Conservation (phyloP, 2,113 vertebrate species). For the Ceratotherium simum region DNA sequence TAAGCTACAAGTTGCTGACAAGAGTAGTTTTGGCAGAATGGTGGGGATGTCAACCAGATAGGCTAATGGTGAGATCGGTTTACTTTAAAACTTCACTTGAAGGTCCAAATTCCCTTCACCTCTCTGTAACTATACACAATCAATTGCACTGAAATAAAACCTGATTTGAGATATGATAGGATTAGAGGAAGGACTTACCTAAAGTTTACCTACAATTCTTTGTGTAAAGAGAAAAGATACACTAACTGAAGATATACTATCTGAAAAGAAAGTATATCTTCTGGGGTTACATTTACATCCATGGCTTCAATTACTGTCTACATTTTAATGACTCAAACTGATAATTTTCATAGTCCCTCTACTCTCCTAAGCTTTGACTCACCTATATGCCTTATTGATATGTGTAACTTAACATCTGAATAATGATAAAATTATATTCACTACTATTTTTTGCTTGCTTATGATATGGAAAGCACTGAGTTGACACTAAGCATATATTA, state of each 20-base stretch:
- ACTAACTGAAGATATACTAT: too few species aligned
- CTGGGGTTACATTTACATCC: neutral
- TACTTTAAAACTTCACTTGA: neutral
- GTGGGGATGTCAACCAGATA: neutral
- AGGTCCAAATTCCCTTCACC: neutral
- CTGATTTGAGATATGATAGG: neutral
- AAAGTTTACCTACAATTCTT: neutral
- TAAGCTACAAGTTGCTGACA: neutral
- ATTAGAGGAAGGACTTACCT: neutral
- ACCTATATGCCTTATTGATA: neutral
- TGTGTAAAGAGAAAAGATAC: neutral
- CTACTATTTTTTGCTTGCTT: neutral
- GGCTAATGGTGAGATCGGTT: neutral
- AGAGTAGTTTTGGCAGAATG: neutral
- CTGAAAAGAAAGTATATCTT: neutral
- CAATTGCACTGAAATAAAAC: neutral
- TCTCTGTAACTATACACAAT: neutral
- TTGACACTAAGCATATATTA: neutral
- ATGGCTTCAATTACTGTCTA: neutral
- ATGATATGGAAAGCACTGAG: neutral
- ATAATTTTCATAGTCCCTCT: neutral
- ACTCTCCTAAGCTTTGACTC: neutral
- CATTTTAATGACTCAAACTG: neutral
- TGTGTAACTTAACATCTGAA: neutral
- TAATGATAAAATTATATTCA: neutral